Evolutionary conservation across 2,113 vertebrate genomes (phyloP).

Genomic region (Aythya baeri): DNA sequence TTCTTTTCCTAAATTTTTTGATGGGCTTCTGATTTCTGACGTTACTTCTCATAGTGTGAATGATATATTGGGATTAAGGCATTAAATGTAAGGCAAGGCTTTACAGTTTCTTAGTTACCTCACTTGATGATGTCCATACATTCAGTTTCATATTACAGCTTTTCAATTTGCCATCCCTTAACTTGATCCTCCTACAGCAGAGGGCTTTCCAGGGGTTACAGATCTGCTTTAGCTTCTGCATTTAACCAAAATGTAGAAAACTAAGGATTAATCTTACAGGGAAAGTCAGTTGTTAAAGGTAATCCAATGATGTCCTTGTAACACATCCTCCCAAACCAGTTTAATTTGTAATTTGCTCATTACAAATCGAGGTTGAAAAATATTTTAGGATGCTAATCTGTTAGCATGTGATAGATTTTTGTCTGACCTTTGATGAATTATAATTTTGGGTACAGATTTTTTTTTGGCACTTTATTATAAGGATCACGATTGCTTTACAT

Average conservation of each 20-base stretch:
- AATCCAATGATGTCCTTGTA: background rate
- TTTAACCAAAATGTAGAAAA: background rate
- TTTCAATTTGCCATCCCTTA: conserved; percentile 20
- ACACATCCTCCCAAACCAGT: background rate
- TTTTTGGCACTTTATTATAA: background rate
- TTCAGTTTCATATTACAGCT: conserved; percentile 10
- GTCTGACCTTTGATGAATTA: background rate
- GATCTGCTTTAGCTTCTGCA: background rate
- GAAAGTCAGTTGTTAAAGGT: background rate
- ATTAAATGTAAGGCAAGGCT: conserved; percentile 8
- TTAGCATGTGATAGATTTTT: background rate
- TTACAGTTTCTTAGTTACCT: conserved; percentile 7
- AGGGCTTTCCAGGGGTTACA: conserved; percentile 2
- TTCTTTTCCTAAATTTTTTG: background rate
- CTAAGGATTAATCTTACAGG: background rate
- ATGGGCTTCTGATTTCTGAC: conserved; percentile 31
- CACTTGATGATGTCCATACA: background rate
- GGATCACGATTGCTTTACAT: background rate
- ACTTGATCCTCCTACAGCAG: background rate
- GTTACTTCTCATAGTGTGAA: conserved; percentile 7
- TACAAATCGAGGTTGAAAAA: background rate
- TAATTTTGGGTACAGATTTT: background rate
- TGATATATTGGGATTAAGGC: conserved; percentile 19
- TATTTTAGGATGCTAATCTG: background rate
- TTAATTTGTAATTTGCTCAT: background rate